These are phyloP conservation scores for Sebastiscus tertius DNA, from an alignment of 2,797 vertebrate species.

Conservation along the genomic window DNA sequence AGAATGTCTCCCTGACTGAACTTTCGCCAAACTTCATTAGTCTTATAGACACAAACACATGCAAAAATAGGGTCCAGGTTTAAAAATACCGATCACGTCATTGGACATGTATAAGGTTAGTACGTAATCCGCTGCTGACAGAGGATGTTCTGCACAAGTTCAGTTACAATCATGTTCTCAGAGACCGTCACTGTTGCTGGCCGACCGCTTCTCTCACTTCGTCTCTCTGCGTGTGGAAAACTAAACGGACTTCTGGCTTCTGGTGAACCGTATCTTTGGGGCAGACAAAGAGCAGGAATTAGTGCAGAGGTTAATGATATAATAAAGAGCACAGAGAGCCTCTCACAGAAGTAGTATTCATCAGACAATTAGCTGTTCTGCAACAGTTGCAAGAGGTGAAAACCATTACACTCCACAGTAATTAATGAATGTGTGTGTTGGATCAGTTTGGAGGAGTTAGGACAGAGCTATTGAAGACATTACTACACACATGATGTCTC, in stretches of 20 bases:
- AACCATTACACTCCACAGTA: background rate
- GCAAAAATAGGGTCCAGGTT: too few species aligned
- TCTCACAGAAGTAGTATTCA: background rate
- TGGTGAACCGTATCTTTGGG: background rate
- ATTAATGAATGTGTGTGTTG: background rate
- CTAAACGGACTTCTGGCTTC: background rate
- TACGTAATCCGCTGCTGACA: background rate
- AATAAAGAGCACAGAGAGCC: background rate
- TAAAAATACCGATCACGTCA: too few species aligned
- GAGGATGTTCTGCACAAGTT: background rate
- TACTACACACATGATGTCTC: slow-evolving; percentile 18
- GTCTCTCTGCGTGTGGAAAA: background rate
- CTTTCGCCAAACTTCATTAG: too few species aligned
- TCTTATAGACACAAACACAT: too few species aligned
- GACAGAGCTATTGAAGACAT: slow-evolving; percentile 7
- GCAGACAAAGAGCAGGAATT: background rate
- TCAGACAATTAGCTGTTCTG: background rate
- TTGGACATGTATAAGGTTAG: background rate
- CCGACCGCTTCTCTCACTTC: background rate
- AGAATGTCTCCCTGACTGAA: too few species aligned
- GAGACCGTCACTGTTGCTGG: background rate
- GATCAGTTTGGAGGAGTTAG: background rate
- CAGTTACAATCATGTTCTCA: slow-evolving; percentile 3
- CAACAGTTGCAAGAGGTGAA: background rate
- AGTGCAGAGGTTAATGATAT: background rate